phyloP scores from a whole-genome alignment of 2,888 invertebrate species.

The Lordiphosa fenestrarum region DNA sequence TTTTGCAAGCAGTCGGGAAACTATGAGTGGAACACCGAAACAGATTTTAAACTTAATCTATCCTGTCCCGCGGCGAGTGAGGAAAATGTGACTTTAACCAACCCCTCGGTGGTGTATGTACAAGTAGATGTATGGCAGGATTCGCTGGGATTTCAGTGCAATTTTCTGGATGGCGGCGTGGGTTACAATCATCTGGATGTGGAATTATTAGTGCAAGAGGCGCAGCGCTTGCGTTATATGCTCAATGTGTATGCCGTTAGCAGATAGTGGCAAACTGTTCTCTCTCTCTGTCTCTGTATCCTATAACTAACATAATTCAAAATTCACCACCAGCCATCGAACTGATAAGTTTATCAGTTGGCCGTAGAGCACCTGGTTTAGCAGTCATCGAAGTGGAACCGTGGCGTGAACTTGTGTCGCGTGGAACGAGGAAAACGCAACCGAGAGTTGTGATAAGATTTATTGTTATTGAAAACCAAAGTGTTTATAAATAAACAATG shows the following conservation, averaged over 20 bases:
- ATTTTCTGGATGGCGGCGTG: slow-evolving; percentile 12
- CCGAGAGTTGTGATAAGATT: slow-evolving; percentile 36
- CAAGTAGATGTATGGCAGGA: slow-evolving; percentile 15
- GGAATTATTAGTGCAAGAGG: slow-evolving; percentile 1
- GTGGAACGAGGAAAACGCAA: neutral
- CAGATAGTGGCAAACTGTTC: neutral
- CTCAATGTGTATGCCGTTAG: slow-evolving; percentile 10
- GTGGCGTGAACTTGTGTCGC: slow-evolving; percentile 17
- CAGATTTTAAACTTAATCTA: neutral
- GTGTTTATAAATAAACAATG: slow-evolving; percentile 9
- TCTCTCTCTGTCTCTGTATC: slow-evolving; percentile 4
- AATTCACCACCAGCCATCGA: slow-evolving; percentile 12
- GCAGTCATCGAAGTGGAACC: slow-evolving; percentile 41
- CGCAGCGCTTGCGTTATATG: slow-evolving; percentile 9
- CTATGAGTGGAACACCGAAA: slow-evolving; percentile 7
- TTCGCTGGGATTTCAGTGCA: slow-evolving; percentile 9
- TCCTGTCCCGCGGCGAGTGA: neutral
- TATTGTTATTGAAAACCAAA: slow-evolving; percentile 10
- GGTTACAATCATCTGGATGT: slow-evolving; percentile 9
- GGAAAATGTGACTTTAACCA: neutral
- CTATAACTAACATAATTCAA: neutral
- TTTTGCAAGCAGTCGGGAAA: slow-evolving; percentile 6
- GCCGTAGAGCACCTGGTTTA: slow-evolving; percentile 23
- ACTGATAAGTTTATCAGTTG: slow-evolving; percentile 12
- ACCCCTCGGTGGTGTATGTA: slow-evolving; percentile 9